phyloP scores from a whole-genome alignment of 2,888 invertebrate genomes.

The Drosophila longiperda region DNA sequence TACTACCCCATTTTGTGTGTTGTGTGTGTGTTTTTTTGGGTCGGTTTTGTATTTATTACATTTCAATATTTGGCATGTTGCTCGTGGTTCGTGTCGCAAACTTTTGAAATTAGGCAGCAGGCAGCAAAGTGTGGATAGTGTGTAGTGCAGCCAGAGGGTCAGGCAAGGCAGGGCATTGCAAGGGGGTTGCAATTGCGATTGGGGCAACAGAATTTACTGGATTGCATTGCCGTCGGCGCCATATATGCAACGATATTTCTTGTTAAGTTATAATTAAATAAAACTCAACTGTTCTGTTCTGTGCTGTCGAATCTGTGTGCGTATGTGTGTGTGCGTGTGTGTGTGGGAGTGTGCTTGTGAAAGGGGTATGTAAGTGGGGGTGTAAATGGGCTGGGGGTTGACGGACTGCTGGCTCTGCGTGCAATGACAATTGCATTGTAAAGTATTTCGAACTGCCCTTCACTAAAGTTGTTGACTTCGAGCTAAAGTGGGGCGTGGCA shows the following conservation, averaged over 20 bases:
- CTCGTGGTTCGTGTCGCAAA: constrained; percentile 58
- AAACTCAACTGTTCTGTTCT: constrained; percentile 52
- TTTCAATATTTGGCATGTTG: constrained; percentile 69
- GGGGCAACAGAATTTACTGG: constrained; percentile 39
- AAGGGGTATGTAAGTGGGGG: neutral
- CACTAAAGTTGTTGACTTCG: constrained; percentile 54
- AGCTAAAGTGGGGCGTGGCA: constrained; percentile 39
- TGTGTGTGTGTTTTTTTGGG: constrained; percentile 40
- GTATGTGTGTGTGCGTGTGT: constrained; percentile 5
- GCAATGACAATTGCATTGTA: constrained; percentile 55
- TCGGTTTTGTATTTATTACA: constrained; percentile 64
- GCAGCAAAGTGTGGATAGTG: neutral
- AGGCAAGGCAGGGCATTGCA: neutral
- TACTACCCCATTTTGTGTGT: neutral
- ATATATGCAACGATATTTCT: constrained; percentile 73
- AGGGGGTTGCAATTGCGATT: neutral
- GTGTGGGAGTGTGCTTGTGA: neutral
- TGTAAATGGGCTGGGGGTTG: constrained; percentile 1
- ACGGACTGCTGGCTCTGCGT: constrained; percentile 39
- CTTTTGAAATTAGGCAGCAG: constrained; percentile 50
- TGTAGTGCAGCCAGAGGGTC: neutral
- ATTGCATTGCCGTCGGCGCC: constrained; percentile 63
- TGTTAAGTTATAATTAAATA: constrained; percentile 76
- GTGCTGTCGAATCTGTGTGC: constrained; percentile 10
- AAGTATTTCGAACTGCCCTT: constrained; percentile 54